Conservation (phyloP, 2,888 invertebrate genomes). For the Diaprepes abbreviatus region DNA sequence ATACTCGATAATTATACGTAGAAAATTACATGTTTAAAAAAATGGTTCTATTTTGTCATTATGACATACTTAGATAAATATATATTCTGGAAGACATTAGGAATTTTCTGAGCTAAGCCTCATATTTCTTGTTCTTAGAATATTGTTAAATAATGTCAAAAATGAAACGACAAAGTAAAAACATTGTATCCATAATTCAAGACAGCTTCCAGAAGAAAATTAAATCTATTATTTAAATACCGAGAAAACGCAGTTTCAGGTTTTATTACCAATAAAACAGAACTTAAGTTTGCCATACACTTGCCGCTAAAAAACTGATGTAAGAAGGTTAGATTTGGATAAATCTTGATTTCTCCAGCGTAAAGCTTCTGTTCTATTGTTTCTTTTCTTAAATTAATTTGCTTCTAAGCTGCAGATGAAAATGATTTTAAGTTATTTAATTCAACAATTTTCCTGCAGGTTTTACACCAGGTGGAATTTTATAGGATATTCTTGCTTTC, state of each 20-base stretch:
- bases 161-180: background rate
- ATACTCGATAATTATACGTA: too few species aligned
- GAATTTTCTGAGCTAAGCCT: too few species aligned
- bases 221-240: slow-evolving; percentile 6
- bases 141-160: too few species aligned
- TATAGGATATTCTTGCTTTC: too few species aligned
- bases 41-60: too few species aligned
- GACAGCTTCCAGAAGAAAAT: background rate
- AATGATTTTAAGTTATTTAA: background rate
- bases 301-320: background rate
- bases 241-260: background rate
- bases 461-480: too few species aligned
- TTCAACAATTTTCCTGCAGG: too few species aligned
- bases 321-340: background rate
- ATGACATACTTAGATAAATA: too few species aligned
- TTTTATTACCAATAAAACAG: slow-evolving; percentile 7
- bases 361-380: slow-evolving; percentile 1
- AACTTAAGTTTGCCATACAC: background rate
- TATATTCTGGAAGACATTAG: too few species aligned
- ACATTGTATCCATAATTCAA: background rate
- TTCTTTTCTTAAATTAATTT: slow-evolving; percentile 20
- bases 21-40: too few species aligned
- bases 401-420: slow-evolving; percentile 7
- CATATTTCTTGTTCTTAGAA: too few species aligned
- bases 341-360: slow-evolving; percentile 16